A percentile compares a stretch with the other conserved stretches of the same genome.
Evolutionary conservation across 2,888 invertebrate genomes (phyloP).

Genomic region (Sinohyriopsis cumingii): DNA sequence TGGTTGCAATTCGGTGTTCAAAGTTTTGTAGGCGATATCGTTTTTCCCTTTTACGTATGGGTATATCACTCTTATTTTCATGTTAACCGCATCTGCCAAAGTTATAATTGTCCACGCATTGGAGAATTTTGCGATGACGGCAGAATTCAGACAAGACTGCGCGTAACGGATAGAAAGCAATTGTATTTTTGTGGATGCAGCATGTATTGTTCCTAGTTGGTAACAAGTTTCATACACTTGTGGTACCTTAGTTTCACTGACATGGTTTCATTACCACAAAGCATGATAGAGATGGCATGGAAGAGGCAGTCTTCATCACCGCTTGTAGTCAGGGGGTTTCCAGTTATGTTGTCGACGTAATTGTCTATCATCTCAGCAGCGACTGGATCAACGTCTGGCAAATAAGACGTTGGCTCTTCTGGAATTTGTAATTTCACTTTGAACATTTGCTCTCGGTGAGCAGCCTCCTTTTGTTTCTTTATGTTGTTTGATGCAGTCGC

Average conservation of each 20-base stretch:
- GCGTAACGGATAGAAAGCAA: too few species aligned
- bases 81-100: neutral
- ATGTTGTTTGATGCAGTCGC: too few species aligned
- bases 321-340: neutral
- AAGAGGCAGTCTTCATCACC: constrained; percentile 5
- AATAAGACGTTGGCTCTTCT: too few species aligned
- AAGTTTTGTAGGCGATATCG: too few species aligned
- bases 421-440: too few species aligned
- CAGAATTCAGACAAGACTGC: neutral
- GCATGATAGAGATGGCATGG: constrained; percentile 1
- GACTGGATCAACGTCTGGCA: too few species aligned
- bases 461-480: too few species aligned
- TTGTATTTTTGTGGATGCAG: neutral
- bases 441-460: too few species aligned
- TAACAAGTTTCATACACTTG: neutral
- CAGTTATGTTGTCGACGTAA: neutral
- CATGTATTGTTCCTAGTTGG: neutral
- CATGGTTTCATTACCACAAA: neutral
- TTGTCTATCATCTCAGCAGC: too few species aligned
- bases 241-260: constrained; percentile 3
- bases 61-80: constrained; percentile 5
- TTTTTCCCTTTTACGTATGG: too few species aligned
- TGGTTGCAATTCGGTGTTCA: too few species aligned
- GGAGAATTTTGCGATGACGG: constrained; percentile 1
- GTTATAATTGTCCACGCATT: constrained; percentile 7